These are phyloP conservation scores for Andrena chrysosceles DNA, from an alignment of 2,888 invertebrate species.

Conservation along the genomic window DNA sequence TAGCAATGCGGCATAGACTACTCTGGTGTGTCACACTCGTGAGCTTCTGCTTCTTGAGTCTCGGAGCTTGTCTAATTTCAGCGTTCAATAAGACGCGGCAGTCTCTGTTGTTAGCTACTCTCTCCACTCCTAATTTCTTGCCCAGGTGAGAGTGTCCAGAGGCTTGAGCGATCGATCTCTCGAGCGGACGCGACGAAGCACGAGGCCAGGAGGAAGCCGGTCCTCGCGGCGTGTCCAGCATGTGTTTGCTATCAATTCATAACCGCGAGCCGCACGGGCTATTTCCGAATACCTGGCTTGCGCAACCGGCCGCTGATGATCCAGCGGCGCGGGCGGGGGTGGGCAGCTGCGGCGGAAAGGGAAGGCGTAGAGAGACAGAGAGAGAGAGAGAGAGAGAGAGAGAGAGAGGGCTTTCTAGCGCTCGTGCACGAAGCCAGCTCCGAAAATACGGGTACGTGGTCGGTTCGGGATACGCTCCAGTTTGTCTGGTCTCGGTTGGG, in stretches of 20 bases:
- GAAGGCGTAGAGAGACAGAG: neutral
- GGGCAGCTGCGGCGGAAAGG: constrained; percentile 25
- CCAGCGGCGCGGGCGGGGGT: too few relatives aligned
- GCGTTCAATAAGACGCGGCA: too few relatives aligned
- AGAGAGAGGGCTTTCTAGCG: constrained; percentile 20
- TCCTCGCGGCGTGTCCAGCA: constrained; percentile 73
- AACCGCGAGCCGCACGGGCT: constrained; percentile 74
- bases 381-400: neutral
- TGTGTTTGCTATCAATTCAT: constrained; percentile 83
- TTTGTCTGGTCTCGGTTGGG: constrained; percentile 1
- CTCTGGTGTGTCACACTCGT: too few relatives aligned
- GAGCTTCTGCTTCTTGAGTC: neutral
- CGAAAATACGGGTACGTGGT: constrained; percentile 49
- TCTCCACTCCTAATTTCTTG: neutral
- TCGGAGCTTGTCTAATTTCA: neutral
- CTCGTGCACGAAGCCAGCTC: constrained; percentile 24
- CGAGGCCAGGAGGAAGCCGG: constrained; percentile 37
- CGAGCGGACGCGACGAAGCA: constrained; percentile 14
- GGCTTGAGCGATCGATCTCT: neutral
- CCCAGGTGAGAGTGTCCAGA: constrained; percentile 4
- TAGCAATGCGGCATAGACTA: too few relatives aligned
- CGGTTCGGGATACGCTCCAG: constrained; percentile 20
- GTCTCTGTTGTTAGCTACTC: too few relatives aligned
- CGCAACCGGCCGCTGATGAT: constrained; percentile 69
- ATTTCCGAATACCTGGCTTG: constrained; percentile 81